Evolutionary conservation across 2,888 invertebrate genomes (phyloP), one percentile per base, ranked within the genome.

Genomic region (Bombylius major): DNA sequence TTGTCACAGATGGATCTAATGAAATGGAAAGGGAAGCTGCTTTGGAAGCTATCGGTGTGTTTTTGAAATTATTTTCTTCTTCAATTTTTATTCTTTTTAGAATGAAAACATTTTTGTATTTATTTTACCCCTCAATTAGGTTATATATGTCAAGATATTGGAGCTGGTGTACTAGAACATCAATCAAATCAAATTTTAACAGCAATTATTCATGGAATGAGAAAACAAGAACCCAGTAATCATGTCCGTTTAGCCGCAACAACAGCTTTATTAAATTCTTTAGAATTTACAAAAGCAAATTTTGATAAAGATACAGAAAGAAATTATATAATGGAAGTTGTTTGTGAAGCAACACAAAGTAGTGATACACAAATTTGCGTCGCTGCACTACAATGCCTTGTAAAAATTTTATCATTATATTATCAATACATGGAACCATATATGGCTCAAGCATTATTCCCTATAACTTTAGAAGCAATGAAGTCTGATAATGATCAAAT

Each of bases 401-500:
- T 86, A 6, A 96, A 95, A 79, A 98, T 99, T 64, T 87, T 99
- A 80, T 91, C 97, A 1, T 80, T 99, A 5, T 99, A 99, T 74
- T 99, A 99, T 72, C 92, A 95, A 74, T 90, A 91, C 70, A 99
- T 99, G 99, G 97, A 99, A 72, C 88, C 91, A 13, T 99, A 99
- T 70, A 99, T 99, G 99, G 93, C 88, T 1, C 91, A 89, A 69
- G 99, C 98, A 13, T 77, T 99, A 23, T 99, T 99, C 75, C 95
- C 98, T 36, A 98, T 99, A 57, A 97, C 99, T 9, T 77, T 99
- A 69, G 94, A 96, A 75, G 97, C 99, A 11, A 99, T 99, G 95
- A 95, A 94, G 71, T 92, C 92, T 23, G 93, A 94, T 61, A 83
- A 89, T 62, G 96, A 98, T 76, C 96, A 97, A 65, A 89, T 99